Conservation (phyloP, 2,113 vertebrate genomes). For the Rhadina sibilatrix region DNA sequence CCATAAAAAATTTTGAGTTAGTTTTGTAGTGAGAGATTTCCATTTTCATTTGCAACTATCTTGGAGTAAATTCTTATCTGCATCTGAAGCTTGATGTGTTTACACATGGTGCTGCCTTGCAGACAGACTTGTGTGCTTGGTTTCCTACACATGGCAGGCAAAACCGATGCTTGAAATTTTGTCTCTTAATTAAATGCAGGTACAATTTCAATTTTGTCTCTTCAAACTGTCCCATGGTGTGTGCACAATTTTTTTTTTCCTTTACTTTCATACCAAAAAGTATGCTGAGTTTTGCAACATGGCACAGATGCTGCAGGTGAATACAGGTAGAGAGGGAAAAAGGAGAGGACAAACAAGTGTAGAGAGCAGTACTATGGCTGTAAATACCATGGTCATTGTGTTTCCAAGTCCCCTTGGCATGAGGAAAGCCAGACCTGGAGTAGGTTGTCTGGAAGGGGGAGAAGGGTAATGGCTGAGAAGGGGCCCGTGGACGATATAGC, state of each 20-base stretch:
- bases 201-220: background rate
- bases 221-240: background rate
- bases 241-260: background rate
- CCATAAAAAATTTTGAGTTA: background rate
- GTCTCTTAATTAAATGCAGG: background rate
- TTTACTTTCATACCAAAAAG: background rate
- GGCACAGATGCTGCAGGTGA: background rate
- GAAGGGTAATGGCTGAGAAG: background rate
- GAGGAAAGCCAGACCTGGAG: background rate
- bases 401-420: background rate
- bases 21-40: background rate
- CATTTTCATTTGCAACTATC: background rate
- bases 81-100: background rate
- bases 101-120: background rate
- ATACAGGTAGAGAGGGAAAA: background rate
- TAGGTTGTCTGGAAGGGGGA: background rate
- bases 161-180: background rate
- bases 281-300: background rate
- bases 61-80: background rate
- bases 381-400: background rate
- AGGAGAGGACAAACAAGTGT: fast-evolving
- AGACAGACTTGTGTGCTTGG: background rate
- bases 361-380: fast-evolving
- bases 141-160: background rate
- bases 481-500: fast-evolving